Conservation (phyloP, 2,797 vertebrate genomes). For the Champsocephalus gunnari region DNA sequence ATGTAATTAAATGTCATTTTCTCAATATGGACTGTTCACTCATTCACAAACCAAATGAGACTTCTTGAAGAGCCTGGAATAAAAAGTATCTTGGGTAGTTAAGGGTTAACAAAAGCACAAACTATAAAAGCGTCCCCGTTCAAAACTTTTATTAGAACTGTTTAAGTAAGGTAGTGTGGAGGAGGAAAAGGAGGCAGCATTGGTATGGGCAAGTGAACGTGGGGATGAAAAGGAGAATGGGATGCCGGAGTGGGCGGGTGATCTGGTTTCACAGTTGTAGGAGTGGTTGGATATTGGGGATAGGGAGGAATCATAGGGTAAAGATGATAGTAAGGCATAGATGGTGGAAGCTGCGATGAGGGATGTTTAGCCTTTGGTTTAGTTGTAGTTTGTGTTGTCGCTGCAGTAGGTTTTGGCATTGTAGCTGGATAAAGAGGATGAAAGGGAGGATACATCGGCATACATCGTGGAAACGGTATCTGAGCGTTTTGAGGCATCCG, state of each 20-base stretch:
- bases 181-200: not conserved
- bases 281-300: not conserved
- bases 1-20: no score
- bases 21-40: no score
- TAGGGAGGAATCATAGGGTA: not conserved
- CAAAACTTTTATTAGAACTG: conserved; percentile 47
- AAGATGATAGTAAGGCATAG: not conserved
- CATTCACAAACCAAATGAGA: no score
- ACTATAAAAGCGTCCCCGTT: not conserved
- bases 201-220: no score
- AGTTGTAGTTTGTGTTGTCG: not conserved
- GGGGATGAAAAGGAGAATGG: no score
- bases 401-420: fast-evolving
- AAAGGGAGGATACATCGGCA: not conserved
- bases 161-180: not conserved
- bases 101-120: no score
- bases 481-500: no score
- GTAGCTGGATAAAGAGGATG: not conserved
- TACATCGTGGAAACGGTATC: not conserved
- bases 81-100: no score
- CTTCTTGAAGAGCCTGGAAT: no score
- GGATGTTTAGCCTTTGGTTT: not conserved
- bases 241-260: no score
- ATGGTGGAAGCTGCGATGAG: not conserved
- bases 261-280: not conserved